A percentile compares a stretch with the other conserved stretches of the same genome.
phyloP scores from a whole-genome alignment of 2,797 vertebrate species.

The Astyanax mexicanus region DNA sequence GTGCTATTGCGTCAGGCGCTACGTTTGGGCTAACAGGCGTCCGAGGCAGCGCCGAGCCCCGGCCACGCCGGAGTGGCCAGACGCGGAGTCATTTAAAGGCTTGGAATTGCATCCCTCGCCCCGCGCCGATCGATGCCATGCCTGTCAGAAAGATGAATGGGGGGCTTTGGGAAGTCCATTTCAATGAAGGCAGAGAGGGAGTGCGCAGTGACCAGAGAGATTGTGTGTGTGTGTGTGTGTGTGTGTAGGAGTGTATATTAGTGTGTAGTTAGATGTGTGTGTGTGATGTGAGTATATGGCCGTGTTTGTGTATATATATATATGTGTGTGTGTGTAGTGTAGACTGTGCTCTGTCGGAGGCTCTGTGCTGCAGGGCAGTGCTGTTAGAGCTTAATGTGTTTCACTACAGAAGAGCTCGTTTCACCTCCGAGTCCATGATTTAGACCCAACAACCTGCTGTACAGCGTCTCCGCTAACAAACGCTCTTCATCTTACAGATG shows the following conservation, averaged over 20 bases:
- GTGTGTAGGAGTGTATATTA: constrained; percentile 17
- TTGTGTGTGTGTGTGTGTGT: constrained; percentile 23
- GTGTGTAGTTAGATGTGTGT: constrained; percentile 22
- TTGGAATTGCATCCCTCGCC: constrained; percentile 63
- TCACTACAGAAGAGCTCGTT: constrained; percentile 29
- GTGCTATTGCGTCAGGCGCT: constrained; percentile 37
- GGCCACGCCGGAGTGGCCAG: constrained; percentile 45
- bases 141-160: constrained; percentile 71
- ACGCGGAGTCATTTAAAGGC: constrained; percentile 65
- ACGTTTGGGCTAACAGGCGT: constrained; percentile 14
- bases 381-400: constrained; percentile 34
- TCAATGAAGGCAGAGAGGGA: constrained; percentile 57
- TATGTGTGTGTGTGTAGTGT: constrained; percentile 40
- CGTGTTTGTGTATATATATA: constrained; percentile 28
- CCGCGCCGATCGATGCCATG: constrained; percentile 58
- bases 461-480: background rate
- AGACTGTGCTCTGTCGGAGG: constrained; percentile 32
- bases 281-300: constrained; percentile 13
- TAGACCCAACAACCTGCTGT: background rate
- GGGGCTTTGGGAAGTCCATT: constrained; percentile 67
- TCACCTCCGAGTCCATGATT: constrained; percentile 8
- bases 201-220: constrained; percentile 18
- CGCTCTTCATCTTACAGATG: background rate
- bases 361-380: constrained; percentile 29
- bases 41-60: background rate